A percentile compares a stretch with the other conserved stretches of the same genome.
Evolutionary conservation across 2,797 vertebrate genomes (phyloP).

Genomic region (Amblyopsis hoosieri): DNA sequence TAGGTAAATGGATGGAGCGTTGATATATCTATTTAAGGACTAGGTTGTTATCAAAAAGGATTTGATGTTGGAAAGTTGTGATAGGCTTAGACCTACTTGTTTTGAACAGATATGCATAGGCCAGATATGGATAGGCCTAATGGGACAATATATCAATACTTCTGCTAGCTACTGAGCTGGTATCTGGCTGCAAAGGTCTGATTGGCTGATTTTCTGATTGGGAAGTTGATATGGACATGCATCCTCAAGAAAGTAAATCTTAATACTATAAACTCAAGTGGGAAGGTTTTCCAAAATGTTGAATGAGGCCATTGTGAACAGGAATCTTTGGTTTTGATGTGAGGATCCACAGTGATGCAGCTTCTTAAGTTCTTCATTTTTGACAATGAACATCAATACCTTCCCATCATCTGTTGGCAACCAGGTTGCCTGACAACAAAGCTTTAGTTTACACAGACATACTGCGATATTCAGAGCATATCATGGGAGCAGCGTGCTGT

Average conservation of each 20-base stretch:
- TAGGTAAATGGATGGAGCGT: no score
- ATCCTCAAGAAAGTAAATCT: no score
- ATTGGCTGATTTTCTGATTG: no score
- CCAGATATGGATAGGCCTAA: slow-evolving; percentile 22
- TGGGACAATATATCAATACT: slow-evolving; percentile 16
- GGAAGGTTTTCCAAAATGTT: neutral
- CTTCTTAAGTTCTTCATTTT: neutral
- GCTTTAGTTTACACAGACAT: slow-evolving; percentile 15
- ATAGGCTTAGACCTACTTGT: no score
- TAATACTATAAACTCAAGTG: neutral
- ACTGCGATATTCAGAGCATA: no score
- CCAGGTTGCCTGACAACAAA: slow-evolving; percentile 40
- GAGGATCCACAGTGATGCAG: slow-evolving; percentile 2
- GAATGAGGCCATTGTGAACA: neutral
- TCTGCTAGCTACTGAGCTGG: slow-evolving; percentile 32
- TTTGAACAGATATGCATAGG: slow-evolving; percentile 2
- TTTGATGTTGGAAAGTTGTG: no score
- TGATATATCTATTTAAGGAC: no score
- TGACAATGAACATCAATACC: slow-evolving; percentile 20
- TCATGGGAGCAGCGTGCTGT: no score
- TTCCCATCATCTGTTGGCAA: slow-evolving; percentile 26
- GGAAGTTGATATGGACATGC: no score
- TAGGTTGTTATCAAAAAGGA: no score
- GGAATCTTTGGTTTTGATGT: neutral
- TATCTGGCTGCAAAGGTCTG: slow-evolving; percentile 8